These are phyloP conservation scores for Mobula hypostoma DNA, from an alignment of 2,113 vertebrate genomes.

Conservation along the genomic window DNA sequence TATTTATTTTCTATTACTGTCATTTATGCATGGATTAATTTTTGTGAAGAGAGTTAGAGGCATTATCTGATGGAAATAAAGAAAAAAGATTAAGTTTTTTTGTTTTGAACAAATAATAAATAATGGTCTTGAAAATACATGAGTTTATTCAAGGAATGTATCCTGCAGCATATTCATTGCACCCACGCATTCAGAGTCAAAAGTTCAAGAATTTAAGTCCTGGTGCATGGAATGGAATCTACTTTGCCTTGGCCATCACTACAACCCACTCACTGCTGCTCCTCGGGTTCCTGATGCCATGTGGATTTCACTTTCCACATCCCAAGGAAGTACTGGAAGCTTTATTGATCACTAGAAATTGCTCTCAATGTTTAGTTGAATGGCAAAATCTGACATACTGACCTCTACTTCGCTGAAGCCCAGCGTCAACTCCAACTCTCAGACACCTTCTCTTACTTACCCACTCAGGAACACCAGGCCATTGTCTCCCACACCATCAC, in stretches of 20 bases:
- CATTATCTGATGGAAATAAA: neutral
- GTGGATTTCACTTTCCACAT: too few relatives aligned
- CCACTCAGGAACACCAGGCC: too few relatives aligned
- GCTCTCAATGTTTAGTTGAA: too few relatives aligned
- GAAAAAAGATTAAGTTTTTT: neutral
- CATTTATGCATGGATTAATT: neutral
- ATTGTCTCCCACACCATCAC: too few relatives aligned
- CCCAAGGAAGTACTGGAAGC: too few relatives aligned
- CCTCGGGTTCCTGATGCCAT: neutral
- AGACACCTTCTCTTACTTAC: too few relatives aligned
- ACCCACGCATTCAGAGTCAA: neutral
- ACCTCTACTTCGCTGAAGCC: too few relatives aligned
- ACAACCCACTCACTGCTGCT: neutral
- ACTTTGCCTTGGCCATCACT: neutral
- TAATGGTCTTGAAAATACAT: neutral
- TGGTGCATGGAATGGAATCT: neutral
- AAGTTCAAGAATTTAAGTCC: neutral
- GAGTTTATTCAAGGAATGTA: neutral
- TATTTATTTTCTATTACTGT: neutral
- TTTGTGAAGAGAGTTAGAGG: neutral
- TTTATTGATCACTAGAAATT: too few relatives aligned
- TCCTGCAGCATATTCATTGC: neutral
- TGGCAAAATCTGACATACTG: too few relatives aligned
- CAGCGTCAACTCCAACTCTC: too few relatives aligned
- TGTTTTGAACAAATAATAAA: neutral